Evolutionary conservation across 2,888 invertebrate species (phyloP).

Genomic region (Apocheima hispidaria): DNA sequence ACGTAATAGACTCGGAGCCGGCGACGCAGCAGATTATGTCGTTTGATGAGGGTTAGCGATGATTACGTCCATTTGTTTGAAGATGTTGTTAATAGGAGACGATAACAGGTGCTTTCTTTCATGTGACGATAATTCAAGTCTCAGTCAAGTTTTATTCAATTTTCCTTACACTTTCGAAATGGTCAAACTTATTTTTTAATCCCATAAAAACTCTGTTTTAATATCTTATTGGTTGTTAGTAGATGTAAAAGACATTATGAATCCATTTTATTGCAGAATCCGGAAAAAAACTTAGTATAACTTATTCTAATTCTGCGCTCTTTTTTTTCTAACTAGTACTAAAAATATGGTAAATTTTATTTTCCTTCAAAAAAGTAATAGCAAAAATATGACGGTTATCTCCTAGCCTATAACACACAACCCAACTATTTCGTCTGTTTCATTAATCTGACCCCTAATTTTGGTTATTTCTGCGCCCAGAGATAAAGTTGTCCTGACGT

Average conservation of each 20-base stretch:
- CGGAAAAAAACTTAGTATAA: too few relatives aligned
- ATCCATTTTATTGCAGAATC: too few relatives aligned
- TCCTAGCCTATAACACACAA: slow-evolving; percentile 16
- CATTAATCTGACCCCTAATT: slow-evolving; percentile 35
- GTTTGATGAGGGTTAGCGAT: slow-evolving; percentile 20
- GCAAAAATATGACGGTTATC: slow-evolving; percentile 6
- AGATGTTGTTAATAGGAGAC: slow-evolving; percentile 9
- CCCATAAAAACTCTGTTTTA: too few relatives aligned
- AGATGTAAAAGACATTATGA: too few relatives aligned
- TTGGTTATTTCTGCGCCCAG: slow-evolving; percentile 5
- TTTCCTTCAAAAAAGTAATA: background rate
- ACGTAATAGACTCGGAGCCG: slow-evolving; percentile 19
- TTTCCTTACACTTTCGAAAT: background rate
- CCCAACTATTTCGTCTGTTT: slow-evolving; percentile 34
- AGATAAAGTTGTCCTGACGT: slow-evolving; percentile 36
- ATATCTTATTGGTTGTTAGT: too few relatives aligned
- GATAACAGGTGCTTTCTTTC: slow-evolving; percentile 7
- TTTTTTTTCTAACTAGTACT: too few relatives aligned
- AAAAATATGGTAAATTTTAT: too few relatives aligned
- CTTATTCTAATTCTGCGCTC: too few relatives aligned
- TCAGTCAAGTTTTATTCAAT: background rate
- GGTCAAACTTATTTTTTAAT: too few relatives aligned
- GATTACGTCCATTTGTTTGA: slow-evolving; percentile 16
- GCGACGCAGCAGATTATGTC: slow-evolving; percentile 9
- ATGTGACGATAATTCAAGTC: background rate